phyloP scores from a whole-genome alignment of 2,797 vertebrate species.

The Anguilla anguilla region DNA sequence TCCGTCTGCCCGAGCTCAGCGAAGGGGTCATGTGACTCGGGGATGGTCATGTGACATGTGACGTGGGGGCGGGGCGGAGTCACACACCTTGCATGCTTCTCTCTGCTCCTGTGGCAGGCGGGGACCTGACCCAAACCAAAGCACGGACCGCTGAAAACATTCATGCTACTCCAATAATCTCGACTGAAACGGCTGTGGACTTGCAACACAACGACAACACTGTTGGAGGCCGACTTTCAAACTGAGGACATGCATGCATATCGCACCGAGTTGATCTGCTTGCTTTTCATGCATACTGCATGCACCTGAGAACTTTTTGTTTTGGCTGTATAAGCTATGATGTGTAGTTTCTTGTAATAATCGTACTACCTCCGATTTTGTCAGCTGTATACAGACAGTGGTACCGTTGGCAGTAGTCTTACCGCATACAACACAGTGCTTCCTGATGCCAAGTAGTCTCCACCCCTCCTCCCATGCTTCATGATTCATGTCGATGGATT shows the following conservation, averaged over 20 bases:
- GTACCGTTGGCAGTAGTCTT: background rate
- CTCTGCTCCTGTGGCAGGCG: background rate
- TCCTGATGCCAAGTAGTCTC: background rate
- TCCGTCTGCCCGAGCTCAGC: constrained; percentile 14
- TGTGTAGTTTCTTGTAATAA: background rate
- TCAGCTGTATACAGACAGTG: constrained; percentile 2
- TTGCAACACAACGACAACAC: background rate
- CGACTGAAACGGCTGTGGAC: background rate
- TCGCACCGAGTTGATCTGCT: background rate
- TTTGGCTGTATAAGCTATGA: background rate
- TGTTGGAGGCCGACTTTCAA: background rate
- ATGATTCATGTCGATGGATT: background rate
- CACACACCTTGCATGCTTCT: too few relatives aligned
- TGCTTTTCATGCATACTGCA: background rate
- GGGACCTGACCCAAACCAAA: background rate
- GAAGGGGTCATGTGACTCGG: constrained; percentile 20
- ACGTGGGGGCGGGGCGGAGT: background rate
- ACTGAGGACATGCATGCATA: background rate
- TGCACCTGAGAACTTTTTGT: background rate
- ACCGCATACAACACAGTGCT: background rate
- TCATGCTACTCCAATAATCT: background rate
- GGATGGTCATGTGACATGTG: background rate
- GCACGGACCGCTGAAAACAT: background rate
- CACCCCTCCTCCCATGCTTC: background rate
- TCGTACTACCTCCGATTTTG: constrained; percentile 13